Percentiles rank a stretch among this genome's conserved stretches.
Conservation (phyloP, 2,888 invertebrate species). For the Polyommatus iphigenia region DNA sequence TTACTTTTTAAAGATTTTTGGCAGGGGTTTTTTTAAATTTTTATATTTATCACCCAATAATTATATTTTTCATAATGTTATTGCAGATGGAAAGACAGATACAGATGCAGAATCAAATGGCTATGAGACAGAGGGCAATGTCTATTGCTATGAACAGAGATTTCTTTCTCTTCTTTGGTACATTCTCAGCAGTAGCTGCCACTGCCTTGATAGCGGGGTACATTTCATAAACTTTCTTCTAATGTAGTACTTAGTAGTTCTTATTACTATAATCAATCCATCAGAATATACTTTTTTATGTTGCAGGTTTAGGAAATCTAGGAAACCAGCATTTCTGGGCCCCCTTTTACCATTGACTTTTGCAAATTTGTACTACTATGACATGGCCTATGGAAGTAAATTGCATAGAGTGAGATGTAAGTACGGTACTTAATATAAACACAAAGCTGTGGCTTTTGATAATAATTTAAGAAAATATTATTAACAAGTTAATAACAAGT, state of each 20-base stretch:
- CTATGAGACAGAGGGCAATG: not conserved
- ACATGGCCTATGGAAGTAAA: slow-evolving; percentile 3
- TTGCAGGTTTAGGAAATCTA: not conserved
- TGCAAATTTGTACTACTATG: slow-evolving; percentile 1
- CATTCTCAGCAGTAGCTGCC: slow-evolving; percentile 4
- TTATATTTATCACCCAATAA: too few relatives aligned
- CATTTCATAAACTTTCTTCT: not conserved
- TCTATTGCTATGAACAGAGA: not conserved
- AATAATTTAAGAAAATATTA: too few relatives aligned
- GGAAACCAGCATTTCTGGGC: not conserved
- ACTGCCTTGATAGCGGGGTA: not conserved
- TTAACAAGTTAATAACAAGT: not conserved
- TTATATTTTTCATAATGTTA: not conserved
- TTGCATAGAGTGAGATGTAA: slow-evolving; percentile 9
- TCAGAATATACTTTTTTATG: not conserved
- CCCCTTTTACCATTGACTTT: slow-evolving; percentile 4
- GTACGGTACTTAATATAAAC: not conserved
- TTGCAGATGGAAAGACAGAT: slow-evolving; percentile 6
- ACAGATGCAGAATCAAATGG: slow-evolving; percentile 14
- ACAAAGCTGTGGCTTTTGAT: not conserved
- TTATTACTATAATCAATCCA: not conserved
- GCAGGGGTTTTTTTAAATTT: too few relatives aligned
- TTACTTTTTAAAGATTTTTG: too few relatives aligned
- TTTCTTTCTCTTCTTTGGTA: not conserved
- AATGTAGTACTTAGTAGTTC: not conserved